phyloP scores from a whole-genome alignment of 2,113 vertebrate genomes.

The Prinia subflava region DNA sequence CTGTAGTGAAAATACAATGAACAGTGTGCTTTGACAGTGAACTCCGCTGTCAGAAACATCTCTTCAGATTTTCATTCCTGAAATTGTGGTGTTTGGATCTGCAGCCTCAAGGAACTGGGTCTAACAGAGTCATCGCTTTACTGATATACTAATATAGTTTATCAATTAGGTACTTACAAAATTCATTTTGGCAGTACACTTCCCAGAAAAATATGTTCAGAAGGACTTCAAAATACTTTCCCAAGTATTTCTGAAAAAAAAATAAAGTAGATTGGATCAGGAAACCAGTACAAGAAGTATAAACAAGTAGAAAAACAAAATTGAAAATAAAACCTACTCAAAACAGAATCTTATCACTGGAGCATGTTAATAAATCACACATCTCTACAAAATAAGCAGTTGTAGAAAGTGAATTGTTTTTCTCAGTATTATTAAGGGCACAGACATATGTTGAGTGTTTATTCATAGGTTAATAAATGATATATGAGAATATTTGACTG shows the following conservation, averaged over 20 bases:
- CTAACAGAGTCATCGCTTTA: background rate
- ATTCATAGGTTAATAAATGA: background rate
- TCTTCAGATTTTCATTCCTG: background rate
- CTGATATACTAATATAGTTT: background rate
- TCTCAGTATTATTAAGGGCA: background rate
- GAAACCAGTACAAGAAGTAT: background rate
- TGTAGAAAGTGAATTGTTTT: background rate
- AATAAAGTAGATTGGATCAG: background rate
- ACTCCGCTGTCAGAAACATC: background rate
- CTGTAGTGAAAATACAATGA: background rate
- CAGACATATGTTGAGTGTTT: background rate
- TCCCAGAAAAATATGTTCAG: background rate
- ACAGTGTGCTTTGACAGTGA: background rate
- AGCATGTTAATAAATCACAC: background rate
- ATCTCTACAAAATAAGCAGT: background rate
- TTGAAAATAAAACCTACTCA: background rate
- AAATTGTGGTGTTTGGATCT: background rate
- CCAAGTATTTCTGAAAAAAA: background rate
- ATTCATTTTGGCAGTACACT: background rate
- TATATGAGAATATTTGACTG: background rate
- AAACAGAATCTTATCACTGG: background rate
- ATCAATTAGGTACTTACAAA: slow-evolving; percentile 33
- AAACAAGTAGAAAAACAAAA: background rate
- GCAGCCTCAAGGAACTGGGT: background rate
- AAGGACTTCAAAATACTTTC: background rate